Base-by-base conservation (phyloP, 1,140 invertebrate species). In the Tetramorium alpestre region DNA sequence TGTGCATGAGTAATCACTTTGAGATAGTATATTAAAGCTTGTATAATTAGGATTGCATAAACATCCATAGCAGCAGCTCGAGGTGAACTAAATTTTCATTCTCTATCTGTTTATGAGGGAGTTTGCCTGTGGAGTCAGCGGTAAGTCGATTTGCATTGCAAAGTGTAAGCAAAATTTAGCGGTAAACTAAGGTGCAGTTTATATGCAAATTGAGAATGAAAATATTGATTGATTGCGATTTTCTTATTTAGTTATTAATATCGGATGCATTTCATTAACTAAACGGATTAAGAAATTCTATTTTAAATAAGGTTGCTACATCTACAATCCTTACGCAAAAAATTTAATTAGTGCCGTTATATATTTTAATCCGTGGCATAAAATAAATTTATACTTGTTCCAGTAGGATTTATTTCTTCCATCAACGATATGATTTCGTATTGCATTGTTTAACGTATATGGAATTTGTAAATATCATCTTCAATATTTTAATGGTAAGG, bases 141-240 rank as follows among this genome's bases (percentile, higher is more conserved):
- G 38, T n/a, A 44, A 47, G 18, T 47, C 25, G 41, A 77, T 77
- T 64, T 64, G 75, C 56, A 77, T 77, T 62, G 56, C 41, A 64
- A 77, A 41, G 28, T 18, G 64, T 41, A 67, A 65, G 62, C 62
- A 65, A 65, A 77, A 64, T 77, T 77, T 33, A 62, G 10, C 38
- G 16, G 38, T 62, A 28, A 77, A 11, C 49, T 75, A 22, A 44
- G 16, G 3, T 51, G 16, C 44, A 49, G 10, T 22, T 77, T 77
- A 64, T 25, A 64, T 77, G 56, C 75, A 28, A 77, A 41, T 47
- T 28, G 25, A 18, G 22, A 28, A n/a, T 47, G 22, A 62, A 64
- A 28, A 47, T 77, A 47, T 33, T 64, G 22, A 62, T 18, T 44
- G 16, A 77, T 11, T n/a, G 16, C 33, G 33, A 60, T 38, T 77